Conservation (phyloP, 1,140 invertebrate species). For the Rhysida immarginata region DNA sequence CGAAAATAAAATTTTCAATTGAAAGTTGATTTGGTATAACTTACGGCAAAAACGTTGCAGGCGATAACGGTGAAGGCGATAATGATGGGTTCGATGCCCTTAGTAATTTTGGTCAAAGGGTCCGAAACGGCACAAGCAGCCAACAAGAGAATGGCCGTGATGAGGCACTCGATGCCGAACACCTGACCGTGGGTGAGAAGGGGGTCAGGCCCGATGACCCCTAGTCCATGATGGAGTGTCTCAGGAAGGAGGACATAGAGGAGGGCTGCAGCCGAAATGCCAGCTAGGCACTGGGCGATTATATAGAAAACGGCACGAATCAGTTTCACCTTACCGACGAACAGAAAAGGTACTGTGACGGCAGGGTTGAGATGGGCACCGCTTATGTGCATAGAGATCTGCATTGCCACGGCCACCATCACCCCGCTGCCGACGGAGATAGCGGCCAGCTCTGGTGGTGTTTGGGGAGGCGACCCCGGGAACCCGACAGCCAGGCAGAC, state of each 20-base stretch:
- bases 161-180: not conserved
- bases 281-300: conserved; percentile 27
- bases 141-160: not conserved
- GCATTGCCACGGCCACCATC: too few species aligned
- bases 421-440: too few species aligned
- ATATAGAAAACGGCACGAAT: conserved; percentile 28
- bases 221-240: not conserved
- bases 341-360: conserved; percentile 12
- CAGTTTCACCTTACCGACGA: conserved; percentile 28
- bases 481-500: too few species aligned
- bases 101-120: too few species aligned
- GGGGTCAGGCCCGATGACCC: not conserved
- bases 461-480: too few species aligned
- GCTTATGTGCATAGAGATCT: conserved; percentile 23
- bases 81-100: not conserved
- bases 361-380: conserved; percentile 4
- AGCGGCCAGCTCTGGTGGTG: too few species aligned
- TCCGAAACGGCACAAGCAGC: not conserved
- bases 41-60: not conserved
- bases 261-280: conserved; percentile 28
- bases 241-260: conserved; percentile 16
- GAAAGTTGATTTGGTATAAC: too few species aligned
- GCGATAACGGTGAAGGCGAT: not conserved
- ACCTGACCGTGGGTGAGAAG: not conserved
- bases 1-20: too few species aligned